Evolutionary conservation across 2,797 vertebrate species (phyloP).

Genomic region (Ambastaia sidthimunki): DNA sequence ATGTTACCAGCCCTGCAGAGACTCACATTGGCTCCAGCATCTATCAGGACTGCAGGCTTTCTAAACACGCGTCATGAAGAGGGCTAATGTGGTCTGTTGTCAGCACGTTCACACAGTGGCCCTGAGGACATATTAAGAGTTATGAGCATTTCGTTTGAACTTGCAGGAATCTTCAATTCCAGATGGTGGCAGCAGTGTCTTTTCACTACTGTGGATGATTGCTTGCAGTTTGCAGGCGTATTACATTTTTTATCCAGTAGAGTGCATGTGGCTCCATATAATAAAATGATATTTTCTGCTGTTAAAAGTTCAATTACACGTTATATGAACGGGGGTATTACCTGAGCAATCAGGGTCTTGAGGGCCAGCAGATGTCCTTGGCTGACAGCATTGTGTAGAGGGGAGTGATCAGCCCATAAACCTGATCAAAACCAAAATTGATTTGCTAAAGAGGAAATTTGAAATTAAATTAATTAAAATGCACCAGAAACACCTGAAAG

Average conservation of each 20-base stretch:
- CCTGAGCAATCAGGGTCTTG: constrained; percentile 91
- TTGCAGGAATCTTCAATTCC: constrained; percentile 18
- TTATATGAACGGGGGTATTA: constrained; percentile 57
- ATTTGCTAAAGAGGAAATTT: neutral
- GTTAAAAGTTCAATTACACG: neutral
- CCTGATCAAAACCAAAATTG: constrained; percentile 71
- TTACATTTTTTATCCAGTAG: neutral
- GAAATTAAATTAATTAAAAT: neutral
- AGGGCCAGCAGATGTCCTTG: constrained; percentile 92
- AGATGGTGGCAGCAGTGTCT: constrained; percentile 35
- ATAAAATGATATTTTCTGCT: neutral
- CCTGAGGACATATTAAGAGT: constrained; percentile 73
- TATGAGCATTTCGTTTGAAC: constrained; percentile 10
- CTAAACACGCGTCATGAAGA: constrained; percentile 92
- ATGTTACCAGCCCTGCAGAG: constrained; percentile 46
- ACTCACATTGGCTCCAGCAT: constrained; percentile 94
- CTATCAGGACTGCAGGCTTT: constrained; percentile 88
- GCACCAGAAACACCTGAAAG: neutral
- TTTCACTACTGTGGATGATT: neutral
- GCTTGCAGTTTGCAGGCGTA: neutral
- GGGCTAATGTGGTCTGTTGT: constrained; percentile 95
- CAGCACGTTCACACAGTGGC: constrained; percentile 90
- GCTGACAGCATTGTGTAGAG: constrained; percentile 91
- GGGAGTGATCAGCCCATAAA: constrained; percentile 94
- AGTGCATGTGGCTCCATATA: neutral